Base-by-base conservation (phyloP, 37 sponge, comb jelly and placozoan genomes). In the Tethya wilhelma region DNA sequence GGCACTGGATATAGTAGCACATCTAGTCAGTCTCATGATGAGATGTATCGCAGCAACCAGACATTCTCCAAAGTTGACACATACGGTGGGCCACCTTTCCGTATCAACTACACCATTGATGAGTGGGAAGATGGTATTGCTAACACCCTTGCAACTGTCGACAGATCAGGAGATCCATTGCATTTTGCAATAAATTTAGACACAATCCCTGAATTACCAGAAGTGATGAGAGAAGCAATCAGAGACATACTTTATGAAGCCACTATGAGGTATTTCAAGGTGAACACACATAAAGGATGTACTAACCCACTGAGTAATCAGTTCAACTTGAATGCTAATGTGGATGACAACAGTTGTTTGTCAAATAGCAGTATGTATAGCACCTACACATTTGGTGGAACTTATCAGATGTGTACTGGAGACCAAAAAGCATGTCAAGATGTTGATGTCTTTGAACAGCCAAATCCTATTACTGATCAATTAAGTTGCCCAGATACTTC, bases 71-170 rank as follows among this genome's bases (percentile, higher is more conserved):
- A 79, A 42, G 63, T 90, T 17, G 14, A 36, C 11, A 84, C 78
- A 60, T 64, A 38, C 38, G 91, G 91, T 55, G 91, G 91, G 0
- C 91, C 91, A 56, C 82, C 75, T 14, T 84, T 74, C 34, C 59
- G 44, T 4, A 26, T 60, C 34, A 90, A 85, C 57, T 66, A 77
- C 30, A 78, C 91, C 0, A 37, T 90, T 2, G 53, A 38, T 6
- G 83, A 90, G 6, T 90, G 91, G 91, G 91, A 85, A 66, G 65
- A 75, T 49, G 91, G 91, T 23, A 59, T 90, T 1, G 74, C 82
- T 41, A 45, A 69, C 34, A 58, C 82, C n/a, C 73, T 90, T 23
- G 91, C 86, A 37, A 73, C 91, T 36, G 86, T 90, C 19, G 87
- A 90, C 44, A 38, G 87, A 0, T 31, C 62, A 2, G 87, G 91